These are phyloP conservation scores for Salarias fasciatus DNA, from an alignment of 2,797 vertebrate species.

Conservation along the genomic window DNA sequence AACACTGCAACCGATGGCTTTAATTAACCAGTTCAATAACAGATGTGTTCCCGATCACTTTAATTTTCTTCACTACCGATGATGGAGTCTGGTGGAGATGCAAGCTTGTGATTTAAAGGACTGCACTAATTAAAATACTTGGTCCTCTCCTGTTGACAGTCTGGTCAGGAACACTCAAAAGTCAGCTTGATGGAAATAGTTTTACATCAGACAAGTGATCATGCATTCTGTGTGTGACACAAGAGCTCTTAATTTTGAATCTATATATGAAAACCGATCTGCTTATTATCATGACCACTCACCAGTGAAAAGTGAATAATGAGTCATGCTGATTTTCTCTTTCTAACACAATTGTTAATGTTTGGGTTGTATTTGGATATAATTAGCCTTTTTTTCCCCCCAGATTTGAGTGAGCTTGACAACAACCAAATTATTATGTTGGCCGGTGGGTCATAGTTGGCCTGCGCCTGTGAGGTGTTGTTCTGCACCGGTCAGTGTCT, in stretches of 20 bases:
- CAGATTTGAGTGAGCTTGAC: too few relatives aligned
- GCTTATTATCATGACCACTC: too few relatives aligned
- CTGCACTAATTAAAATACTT: constrained; percentile 74
- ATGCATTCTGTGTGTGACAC: not conserved
- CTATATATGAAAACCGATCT: too few relatives aligned
- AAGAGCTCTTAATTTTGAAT: not conserved
- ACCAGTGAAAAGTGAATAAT: too few relatives aligned
- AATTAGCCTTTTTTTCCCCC: too few relatives aligned
- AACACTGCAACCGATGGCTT: constrained; percentile 51
- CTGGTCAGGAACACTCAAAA: constrained; percentile 38
- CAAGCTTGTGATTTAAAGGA: constrained; percentile 63
- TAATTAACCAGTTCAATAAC: constrained; percentile 81
- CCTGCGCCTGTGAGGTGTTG: too few relatives aligned
- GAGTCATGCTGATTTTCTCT: too few relatives aligned
- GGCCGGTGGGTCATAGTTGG: too few relatives aligned
- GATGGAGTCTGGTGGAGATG: constrained; percentile 56
- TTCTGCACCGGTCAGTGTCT: too few relatives aligned
- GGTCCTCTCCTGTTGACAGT: constrained; percentile 53
- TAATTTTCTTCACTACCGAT: constrained; percentile 69
- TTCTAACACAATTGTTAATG: too few relatives aligned
- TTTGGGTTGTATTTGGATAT: too few relatives aligned
- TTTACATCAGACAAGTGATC: constrained; percentile 38
- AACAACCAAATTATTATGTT: too few relatives aligned
- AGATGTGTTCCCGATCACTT: constrained; percentile 75
- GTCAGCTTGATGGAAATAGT: constrained; percentile 32